phyloP scores from a whole-genome alignment of 2,888 invertebrate genomes.

The Rhaphigaster nebulosa region DNA sequence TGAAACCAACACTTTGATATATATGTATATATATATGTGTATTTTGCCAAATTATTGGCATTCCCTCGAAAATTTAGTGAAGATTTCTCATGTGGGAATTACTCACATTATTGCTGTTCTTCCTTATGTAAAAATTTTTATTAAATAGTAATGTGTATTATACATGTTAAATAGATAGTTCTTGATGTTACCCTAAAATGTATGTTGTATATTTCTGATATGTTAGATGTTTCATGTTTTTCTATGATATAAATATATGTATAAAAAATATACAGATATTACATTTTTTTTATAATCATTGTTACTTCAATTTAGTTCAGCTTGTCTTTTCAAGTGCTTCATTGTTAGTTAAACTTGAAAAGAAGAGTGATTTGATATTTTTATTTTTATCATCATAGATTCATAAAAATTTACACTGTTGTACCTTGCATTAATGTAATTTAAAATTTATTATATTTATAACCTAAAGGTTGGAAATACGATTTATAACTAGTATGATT shows the following conservation, averaged over 20 bases:
- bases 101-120: constrained; percentile 54
- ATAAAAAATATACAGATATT: constrained; percentile 47
- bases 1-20: constrained; percentile 3
- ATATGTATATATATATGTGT: not conserved
- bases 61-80: constrained; percentile 33
- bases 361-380: not conserved
- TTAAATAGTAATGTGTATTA: constrained; percentile 59
- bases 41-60: constrained; percentile 50
- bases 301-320: constrained; percentile 34
- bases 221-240: constrained; percentile 54
- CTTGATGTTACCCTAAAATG: constrained; percentile 52
- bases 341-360: constrained; percentile 20
- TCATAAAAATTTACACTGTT: constrained; percentile 9
- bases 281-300: constrained; percentile 34
- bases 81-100: constrained; percentile 39
- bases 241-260: constrained; percentile 57
- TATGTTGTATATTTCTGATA: constrained; percentile 52
- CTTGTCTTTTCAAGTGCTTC: constrained; percentile 46
- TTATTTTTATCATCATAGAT: constrained; percentile 34
- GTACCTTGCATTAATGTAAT: constrained; percentile 24
- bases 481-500: not conserved
- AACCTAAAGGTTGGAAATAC: constrained; percentile 9
- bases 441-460: constrained; percentile 23
- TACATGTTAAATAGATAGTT: constrained; percentile 56
- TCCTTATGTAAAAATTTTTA: constrained; percentile 55